A percentile compares a stretch with the other conserved stretches of the same genome.
phyloP scores from a whole-genome alignment of 2,113 vertebrate genomes.

The Gallinago paraguaiae region DNA sequence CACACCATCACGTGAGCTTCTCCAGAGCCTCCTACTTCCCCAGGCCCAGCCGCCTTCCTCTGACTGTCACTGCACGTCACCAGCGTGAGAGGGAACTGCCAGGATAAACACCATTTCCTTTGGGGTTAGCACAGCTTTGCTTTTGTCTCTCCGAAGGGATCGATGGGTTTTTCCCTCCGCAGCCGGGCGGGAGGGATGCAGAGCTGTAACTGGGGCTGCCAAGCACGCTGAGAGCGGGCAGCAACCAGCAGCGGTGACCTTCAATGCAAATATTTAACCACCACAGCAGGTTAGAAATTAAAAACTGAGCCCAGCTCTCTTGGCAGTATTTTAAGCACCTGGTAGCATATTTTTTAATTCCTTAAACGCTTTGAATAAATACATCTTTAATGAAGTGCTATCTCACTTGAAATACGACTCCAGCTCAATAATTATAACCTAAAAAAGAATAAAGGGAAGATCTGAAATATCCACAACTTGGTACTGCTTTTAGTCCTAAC shows the following conservation, averaged over 20 bases:
- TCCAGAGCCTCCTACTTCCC: not conserved
- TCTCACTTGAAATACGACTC: not conserved
- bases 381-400: not conserved
- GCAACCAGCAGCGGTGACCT: conserved; percentile 25
- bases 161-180: not conserved
- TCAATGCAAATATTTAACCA: conserved; percentile 36
- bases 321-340: not conserved
- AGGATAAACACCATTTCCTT: not conserved
- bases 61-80: not conserved
- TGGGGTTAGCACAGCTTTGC: not conserved
- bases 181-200: accelerated
- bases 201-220: not conserved
- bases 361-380: conserved; percentile 27
- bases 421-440: not conserved
- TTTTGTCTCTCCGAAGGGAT: not conserved
- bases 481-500: not conserved
- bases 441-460: not conserved
- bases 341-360: not conserved
- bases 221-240: not conserved
- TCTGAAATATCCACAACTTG: not conserved
- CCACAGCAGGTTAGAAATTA: conserved; percentile 6
- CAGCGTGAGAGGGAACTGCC: accelerated
- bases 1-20: not conserved
- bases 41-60: not conserved
- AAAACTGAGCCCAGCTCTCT: not conserved